Conservation (phyloP, 2,888 invertebrate genomes). For the Drosophila emarginata region DNA sequence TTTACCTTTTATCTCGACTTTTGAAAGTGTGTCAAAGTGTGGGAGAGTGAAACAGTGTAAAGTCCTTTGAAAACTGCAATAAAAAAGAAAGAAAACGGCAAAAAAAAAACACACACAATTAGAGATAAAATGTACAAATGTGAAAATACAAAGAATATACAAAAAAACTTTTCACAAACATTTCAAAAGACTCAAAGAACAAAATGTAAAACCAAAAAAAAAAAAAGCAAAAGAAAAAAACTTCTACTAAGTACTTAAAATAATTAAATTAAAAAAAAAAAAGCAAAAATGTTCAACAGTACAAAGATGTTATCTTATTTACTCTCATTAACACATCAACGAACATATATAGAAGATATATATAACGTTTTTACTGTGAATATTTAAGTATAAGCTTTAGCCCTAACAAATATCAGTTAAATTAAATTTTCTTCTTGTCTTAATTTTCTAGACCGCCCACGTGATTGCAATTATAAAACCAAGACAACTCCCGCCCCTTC, state of each 20-base stretch:
- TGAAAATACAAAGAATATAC: too few species aligned
- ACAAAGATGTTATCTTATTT: too few species aligned
- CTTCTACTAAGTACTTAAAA: too few species aligned
- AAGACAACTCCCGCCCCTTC: background rate
- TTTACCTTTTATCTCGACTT: constrained; percentile 2
- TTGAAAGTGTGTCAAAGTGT: background rate
- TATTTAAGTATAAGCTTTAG: too few species aligned
- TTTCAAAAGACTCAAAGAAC: background rate
- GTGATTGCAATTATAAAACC: constrained; percentile 7
- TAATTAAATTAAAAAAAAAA: too few species aligned
- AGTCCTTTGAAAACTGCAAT: constrained; percentile 34
- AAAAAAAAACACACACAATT: constrained; percentile 15
- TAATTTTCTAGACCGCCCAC: background rate
- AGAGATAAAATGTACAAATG: background rate
- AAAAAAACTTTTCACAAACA: too few species aligned
- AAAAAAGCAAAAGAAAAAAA: background rate
- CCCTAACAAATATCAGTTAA: background rate
- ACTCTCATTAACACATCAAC: too few species aligned
- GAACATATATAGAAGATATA: too few species aligned
- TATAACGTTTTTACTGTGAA: too few species aligned
- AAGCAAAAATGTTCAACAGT: too few species aligned
- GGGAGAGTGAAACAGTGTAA: background rate
- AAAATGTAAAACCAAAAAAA: background rate
- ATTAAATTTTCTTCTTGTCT: background rate
- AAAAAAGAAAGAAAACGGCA: constrained; percentile 1